These are phyloP conservation scores for Volucella inanis DNA, from an alignment of 2,888 invertebrate species.

Conservation along the genomic window DNA sequence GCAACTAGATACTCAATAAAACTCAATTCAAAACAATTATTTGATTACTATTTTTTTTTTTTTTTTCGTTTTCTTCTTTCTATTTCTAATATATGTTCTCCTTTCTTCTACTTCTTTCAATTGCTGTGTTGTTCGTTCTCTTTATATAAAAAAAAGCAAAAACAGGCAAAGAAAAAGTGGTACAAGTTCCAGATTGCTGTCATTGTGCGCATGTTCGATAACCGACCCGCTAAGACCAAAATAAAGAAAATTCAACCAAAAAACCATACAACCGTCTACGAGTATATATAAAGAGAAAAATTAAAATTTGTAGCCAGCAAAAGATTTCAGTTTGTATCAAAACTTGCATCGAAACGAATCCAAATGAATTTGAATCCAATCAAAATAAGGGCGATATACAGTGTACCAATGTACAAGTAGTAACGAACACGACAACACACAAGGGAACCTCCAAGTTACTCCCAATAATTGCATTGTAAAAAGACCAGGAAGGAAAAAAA, in stretches of 20 bases:
- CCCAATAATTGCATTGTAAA: constrained; percentile 41
- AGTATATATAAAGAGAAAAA: constrained; percentile 24
- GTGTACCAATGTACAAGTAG: neutral
- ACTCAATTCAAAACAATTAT: constrained; percentile 60
- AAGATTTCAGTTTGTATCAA: constrained; percentile 28
- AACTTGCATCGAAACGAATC: constrained; percentile 20
- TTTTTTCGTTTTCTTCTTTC: constrained; percentile 1
- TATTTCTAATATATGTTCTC: neutral
- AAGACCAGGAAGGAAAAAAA: constrained; percentile 11
- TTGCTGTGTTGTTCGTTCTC: too few relatives aligned
- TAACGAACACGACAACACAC: neutral
- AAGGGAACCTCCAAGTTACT: constrained; percentile 16
- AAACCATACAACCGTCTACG: neutral
- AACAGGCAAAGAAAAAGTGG: constrained; percentile 53
- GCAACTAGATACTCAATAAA: constrained; percentile 37
- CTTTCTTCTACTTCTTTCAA: constrained; percentile 11
- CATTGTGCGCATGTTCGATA: constrained; percentile 63
- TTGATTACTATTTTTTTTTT: constrained; percentile 42
- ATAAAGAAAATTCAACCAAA: constrained; percentile 41
- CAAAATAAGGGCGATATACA: constrained; percentile 1
- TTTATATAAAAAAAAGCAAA: constrained; percentile 19
- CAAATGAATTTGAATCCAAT: neutral
- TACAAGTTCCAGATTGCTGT: constrained; percentile 60
- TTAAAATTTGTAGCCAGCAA: constrained; percentile 21
- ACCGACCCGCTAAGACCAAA: constrained; percentile 32